These are phyloP conservation scores for Glossophaga mutica DNA, from an alignment of 2,797 vertebrate species.

Conservation along the genomic window DNA sequence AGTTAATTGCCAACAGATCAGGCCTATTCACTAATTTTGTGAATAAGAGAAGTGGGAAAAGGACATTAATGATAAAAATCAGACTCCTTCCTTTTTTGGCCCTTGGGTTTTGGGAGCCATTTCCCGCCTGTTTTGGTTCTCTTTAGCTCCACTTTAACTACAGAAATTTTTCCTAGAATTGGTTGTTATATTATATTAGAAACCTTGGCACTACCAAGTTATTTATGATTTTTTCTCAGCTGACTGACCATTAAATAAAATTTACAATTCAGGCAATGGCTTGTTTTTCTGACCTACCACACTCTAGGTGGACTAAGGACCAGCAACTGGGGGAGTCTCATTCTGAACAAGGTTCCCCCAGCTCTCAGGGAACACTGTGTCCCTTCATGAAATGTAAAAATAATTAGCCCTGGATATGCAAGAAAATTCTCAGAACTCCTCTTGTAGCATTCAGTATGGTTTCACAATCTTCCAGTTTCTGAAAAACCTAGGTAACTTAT, in stretches of 20 bases:
- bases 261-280: slow-evolving; percentile 34
- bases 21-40: background rate
- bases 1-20: background rate
- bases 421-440: background rate
- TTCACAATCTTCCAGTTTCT: background rate
- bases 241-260: background rate
- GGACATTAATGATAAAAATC: background rate
- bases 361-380: background rate
- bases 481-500: background rate
- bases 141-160: background rate
- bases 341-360: background rate
- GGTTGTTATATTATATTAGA: background rate
- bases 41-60: background rate
- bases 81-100: background rate
- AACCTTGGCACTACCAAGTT: background rate
- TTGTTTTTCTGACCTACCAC: slow-evolving; percentile 7
- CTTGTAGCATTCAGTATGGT: background rate
- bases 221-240: slow-evolving; percentile 23
- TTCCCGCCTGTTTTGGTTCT: background rate
- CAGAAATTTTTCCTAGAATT: background rate
- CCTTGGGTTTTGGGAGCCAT: background rate
- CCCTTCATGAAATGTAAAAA: slow-evolving; percentile 19
- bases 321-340: background rate
- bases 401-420: background rate
- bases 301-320: background rate